Evolutionary conservation across 2,888 invertebrate species (phyloP).

Genomic region (Limnephilus auricula): DNA sequence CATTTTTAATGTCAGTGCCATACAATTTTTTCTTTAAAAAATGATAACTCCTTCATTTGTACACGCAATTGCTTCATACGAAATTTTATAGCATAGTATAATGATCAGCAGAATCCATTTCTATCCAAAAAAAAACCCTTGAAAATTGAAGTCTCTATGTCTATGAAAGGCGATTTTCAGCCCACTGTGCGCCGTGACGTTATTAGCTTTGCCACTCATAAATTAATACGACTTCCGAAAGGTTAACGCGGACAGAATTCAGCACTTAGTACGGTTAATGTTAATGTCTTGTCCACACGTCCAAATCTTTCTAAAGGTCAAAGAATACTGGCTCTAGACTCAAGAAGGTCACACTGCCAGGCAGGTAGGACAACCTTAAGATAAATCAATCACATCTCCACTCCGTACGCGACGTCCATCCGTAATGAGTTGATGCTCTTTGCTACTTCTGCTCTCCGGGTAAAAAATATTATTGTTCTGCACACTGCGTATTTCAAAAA

Average conservation of each 20-base stretch:
- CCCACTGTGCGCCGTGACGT: too few relatives aligned
- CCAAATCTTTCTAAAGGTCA: slow-evolving; percentile 32
- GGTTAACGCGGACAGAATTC: slow-evolving; percentile 4
- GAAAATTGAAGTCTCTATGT: too few relatives aligned
- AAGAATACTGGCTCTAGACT: background rate
- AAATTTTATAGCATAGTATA: too few relatives aligned
- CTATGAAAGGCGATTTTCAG: too few relatives aligned
- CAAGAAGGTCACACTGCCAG: background rate
- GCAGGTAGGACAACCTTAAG: slow-evolving; percentile 7
- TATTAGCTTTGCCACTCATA: background rate
- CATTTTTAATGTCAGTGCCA: too few relatives aligned
- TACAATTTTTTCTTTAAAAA: too few relatives aligned
- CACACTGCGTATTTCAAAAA: background rate
- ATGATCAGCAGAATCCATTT: too few relatives aligned
- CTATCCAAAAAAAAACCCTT: too few relatives aligned
- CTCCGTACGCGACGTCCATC: background rate
- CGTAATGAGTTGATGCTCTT: background rate
- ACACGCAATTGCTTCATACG: too few relatives aligned
- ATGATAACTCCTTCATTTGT: too few relatives aligned
- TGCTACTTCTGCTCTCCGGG: background rate
- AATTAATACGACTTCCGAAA: slow-evolving; percentile 13
- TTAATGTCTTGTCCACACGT: slow-evolving; percentile 17
- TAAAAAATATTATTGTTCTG: background rate
- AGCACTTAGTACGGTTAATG: slow-evolving; percentile 3
- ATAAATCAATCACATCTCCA: background rate